Conservation (phyloP, 2,113 vertebrate genomes). For the Triplophysa siluroides region DNA sequence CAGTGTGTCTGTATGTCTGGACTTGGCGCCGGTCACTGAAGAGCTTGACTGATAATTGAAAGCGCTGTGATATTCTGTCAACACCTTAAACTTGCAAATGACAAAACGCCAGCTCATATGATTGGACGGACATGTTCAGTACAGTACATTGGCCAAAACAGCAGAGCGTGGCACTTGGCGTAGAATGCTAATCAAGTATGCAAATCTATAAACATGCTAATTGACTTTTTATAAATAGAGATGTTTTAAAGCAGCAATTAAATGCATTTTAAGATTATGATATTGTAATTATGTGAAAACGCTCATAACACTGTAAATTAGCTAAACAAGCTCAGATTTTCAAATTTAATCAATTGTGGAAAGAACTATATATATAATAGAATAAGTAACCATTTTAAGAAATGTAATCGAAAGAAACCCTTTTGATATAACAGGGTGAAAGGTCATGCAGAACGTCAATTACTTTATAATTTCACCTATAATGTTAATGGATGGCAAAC, state of each 20-base stretch:
- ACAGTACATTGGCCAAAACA: constrained; percentile 1
- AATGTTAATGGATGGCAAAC: too few species aligned
- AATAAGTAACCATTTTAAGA: too few species aligned
- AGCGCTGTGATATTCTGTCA: constrained; percentile 26
- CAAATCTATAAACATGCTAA: background rate
- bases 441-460: too few species aligned
- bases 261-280: background rate
- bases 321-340: too few species aligned
- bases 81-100: constrained; percentile 35
- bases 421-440: too few species aligned
- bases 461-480: too few species aligned
- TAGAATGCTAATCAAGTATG: background rate
- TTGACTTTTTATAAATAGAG: background rate
- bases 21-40: constrained; percentile 29
- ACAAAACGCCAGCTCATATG: constrained; percentile 1
- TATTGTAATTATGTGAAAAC: too few species aligned
- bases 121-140: background rate
- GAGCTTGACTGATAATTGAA: constrained; percentile 16
- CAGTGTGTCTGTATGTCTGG: constrained; percentile 38
- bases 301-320: too few species aligned
- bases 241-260: background rate
- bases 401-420: too few species aligned
- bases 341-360: too few species aligned
- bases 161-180: background rate
- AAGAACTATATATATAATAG: too few species aligned